These are phyloP conservation scores for Nowickia ferox DNA, from an alignment of 2,888 invertebrate species.

Conservation along the genomic window DNA sequence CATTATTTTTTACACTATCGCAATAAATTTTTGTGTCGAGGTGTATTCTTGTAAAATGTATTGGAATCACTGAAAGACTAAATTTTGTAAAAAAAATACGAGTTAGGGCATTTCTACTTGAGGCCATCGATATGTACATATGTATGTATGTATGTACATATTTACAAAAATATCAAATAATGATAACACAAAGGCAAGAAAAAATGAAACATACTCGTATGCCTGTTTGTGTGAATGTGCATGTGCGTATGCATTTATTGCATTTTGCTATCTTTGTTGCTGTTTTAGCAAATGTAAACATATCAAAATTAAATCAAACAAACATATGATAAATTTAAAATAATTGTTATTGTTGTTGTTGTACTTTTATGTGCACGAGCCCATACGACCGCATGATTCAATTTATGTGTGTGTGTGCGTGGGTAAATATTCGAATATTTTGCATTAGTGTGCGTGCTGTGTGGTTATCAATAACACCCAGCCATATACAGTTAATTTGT, in stretches of 20 bases:
- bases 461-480: conserved; percentile 27
- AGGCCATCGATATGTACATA: not conserved
- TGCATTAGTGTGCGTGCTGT: not conserved
- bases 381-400: not conserved
- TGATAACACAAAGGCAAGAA: not conserved
- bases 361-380: not conserved
- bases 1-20: no score
- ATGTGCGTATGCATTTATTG: not conserved
- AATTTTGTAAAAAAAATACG: no score
- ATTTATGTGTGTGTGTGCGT: not conserved
- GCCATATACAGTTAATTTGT: conserved; percentile 40
- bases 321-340: not conserved
- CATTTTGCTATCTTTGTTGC: conserved; percentile 22
- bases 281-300: conserved; percentile 28
- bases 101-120: no score
- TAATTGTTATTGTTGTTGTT: not conserved
- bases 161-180: not conserved
- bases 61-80: no score
- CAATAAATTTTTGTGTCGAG: no score
- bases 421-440: not conserved
- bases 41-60: no score
- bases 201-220: not conserved
- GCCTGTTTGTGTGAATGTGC: not conserved
- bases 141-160: not conserved
- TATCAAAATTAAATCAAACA: conserved; percentile 7